Percentiles rank a stretch among this genome's conserved stretches.
Conservation (phyloP, 2,797 vertebrate genomes). For the Pipistrellus kuhlii region DNA sequence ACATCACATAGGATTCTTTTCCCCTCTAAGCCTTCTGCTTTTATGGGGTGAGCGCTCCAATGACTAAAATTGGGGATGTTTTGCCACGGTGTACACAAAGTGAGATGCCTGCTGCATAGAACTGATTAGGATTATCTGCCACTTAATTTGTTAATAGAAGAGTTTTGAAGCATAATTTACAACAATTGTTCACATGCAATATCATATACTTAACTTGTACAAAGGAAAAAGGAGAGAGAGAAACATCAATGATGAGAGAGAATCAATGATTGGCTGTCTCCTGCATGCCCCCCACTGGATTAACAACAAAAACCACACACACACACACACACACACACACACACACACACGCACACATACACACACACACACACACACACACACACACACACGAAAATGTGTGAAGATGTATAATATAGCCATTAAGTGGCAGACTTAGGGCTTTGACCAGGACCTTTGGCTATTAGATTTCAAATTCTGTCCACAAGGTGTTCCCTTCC, state of each 20-base stretch:
- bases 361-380: no score
- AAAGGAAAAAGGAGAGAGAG: not conserved
- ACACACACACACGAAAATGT: no score
- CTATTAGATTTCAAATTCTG: not conserved
- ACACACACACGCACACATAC: no score
- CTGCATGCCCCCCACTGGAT: no score
- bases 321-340: no score
- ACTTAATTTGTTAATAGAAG: constrained; percentile 6
- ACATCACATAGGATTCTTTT: not conserved
- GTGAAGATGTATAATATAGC: not conserved
- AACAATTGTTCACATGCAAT: not conserved
- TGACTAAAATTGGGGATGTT: not conserved
- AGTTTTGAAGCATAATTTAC: not conserved
- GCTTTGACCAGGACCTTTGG: not conserved
- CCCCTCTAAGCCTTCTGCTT: not conserved
- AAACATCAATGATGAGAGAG: no score
- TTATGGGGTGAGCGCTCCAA: not conserved
- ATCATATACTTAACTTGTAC: not conserved
- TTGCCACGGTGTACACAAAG: not conserved
- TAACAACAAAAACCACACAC: no score
- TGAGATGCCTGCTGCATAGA: not conserved
- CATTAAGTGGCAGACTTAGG: not conserved
- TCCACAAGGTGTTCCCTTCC: not conserved
- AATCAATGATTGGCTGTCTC: no score
- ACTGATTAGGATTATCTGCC: not conserved